Percentiles rank a stretch among this genome's conserved stretches.
These are phyloP conservation scores for Rana temporaria DNA, from an alignment of 2,113 vertebrate genomes.

Conservation along the genomic window DNA sequence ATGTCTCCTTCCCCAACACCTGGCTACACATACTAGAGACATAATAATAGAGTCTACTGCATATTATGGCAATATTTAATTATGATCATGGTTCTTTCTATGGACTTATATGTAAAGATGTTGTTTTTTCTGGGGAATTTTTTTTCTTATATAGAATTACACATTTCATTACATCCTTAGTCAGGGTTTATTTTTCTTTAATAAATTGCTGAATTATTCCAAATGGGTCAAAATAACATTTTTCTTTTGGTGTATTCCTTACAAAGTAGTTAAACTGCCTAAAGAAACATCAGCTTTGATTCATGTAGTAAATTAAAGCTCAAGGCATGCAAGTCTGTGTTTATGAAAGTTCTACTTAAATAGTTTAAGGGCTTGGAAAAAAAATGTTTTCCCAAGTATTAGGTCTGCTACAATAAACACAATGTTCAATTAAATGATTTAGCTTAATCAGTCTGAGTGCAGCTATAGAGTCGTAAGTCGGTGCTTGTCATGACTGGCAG, in stretches of 20 bases:
- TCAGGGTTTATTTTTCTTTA: conserved; percentile 32
- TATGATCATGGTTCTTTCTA: neutral
- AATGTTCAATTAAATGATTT: neutral
- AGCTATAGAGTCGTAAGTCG: neutral
- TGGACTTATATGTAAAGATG: neutral
- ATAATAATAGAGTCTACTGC: neutral
- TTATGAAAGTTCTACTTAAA: conserved; percentile 7
- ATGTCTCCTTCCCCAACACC: no score
- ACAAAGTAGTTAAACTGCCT: conserved; percentile 3
- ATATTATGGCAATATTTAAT: neutral
- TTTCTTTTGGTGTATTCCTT: conserved; percentile 23
- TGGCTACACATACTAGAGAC: no score
- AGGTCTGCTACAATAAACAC: conserved; percentile 10
- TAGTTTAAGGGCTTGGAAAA: neutral
- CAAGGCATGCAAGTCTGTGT: neutral
- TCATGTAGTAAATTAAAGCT: neutral
- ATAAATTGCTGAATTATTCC: conserved; percentile 13
- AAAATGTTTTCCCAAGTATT: conserved; percentile 33
- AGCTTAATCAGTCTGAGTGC: neutral
- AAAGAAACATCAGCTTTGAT: conserved; percentile 15
- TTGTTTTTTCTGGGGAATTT: neutral
- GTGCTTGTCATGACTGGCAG: neutral
- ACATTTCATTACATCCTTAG: conserved; percentile 8
- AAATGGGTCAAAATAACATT: conserved; percentile 28
- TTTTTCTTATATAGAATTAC: neutral